Evolutionary conservation across 1,140 invertebrate species (phyloP).

Genomic region (Caenorhabditis elegans): WBcel235 BX284602.5:8820001-8820500

Average conservation of each 20-base stretch:
- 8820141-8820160: too few species aligned
- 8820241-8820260: not conserved
- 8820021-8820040: too few species aligned
- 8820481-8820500: not conserved
- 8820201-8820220: not conserved
- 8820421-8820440: not conserved
- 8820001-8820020: too few species aligned
- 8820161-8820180: too few species aligned
- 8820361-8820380: not conserved
- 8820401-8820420: too few species aligned
- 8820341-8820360: not conserved
- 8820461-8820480: not conserved
- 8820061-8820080: too few species aligned
- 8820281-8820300: not conserved
- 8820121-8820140: too few species aligned
- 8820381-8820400: constrained; percentile 6
- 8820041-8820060: too few species aligned
- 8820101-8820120: too few species aligned
- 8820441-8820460: not conserved
- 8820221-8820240: not conserved
- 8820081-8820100: too few species aligned
- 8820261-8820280: not conserved
- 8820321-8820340: not conserved
- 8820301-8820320: not conserved
- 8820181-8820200: not conserved